These are phyloP conservation scores for Ameiurus melas DNA, from an alignment of 2,113 vertebrate genomes.

Conservation along the genomic window DNA sequence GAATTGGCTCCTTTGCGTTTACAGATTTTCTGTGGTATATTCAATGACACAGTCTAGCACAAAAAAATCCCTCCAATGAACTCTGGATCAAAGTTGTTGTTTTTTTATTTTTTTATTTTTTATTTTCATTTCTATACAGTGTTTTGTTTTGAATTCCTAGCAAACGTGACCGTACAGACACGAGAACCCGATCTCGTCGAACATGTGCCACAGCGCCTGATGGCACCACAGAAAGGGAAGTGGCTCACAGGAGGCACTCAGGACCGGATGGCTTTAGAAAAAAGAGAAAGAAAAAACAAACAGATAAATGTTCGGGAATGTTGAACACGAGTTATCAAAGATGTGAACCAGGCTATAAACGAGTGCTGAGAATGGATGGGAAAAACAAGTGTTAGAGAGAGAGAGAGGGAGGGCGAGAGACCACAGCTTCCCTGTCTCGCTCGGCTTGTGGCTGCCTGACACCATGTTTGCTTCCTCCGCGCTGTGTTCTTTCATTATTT, in stretches of 20 bases:
- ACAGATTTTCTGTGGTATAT: slow-evolving; percentile 46
- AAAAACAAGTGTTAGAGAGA: slow-evolving; percentile 56
- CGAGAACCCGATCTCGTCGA: slow-evolving; percentile 1
- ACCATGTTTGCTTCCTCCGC: slow-evolving; percentile 55
- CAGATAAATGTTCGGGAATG: slow-evolving; percentile 69
- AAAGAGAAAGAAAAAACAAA: slow-evolving; percentile 49
- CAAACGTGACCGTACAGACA: slow-evolving; percentile 6
- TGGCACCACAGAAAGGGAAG: slow-evolving; percentile 12
- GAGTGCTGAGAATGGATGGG: slow-evolving; percentile 43
- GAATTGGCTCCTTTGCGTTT: slow-evolving; percentile 61
- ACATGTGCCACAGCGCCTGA: background rate
- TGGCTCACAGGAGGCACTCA: slow-evolving; percentile 7
- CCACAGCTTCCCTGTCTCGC: slow-evolving; percentile 23
- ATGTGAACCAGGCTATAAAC: slow-evolving; percentile 68
- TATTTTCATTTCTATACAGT: background rate
- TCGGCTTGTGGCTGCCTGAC: slow-evolving; percentile 63
- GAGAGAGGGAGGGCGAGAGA: slow-evolving; percentile 48
- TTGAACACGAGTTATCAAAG: slow-evolving; percentile 61
- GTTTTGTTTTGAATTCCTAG: slow-evolving; percentile 10
- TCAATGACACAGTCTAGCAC: background rate
- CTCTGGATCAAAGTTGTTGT: background rate
- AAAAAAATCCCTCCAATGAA: background rate
- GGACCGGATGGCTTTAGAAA: slow-evolving; percentile 46
- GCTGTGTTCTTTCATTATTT: slow-evolving; percentile 59
- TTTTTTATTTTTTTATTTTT: background rate